These are phyloP conservation scores for Noctuana brunneofusca DNA, from an alignment of 2,888 invertebrate genomes.

Conservation along the genomic window DNA sequence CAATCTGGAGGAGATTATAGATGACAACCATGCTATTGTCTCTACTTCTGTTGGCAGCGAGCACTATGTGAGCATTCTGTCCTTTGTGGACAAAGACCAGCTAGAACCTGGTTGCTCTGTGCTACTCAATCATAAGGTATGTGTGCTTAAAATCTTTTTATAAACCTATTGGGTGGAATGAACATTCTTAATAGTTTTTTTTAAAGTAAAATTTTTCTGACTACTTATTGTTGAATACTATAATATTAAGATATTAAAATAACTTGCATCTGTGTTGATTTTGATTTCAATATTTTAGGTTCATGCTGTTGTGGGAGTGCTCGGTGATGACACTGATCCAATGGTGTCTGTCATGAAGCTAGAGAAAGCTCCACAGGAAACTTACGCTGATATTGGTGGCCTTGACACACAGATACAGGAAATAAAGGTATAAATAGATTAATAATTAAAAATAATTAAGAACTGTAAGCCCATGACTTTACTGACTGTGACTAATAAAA, in stretches of 20 bases:
- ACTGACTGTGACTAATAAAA: too few relatives aligned
- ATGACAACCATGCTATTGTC: conserved; percentile 99
- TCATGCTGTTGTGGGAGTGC: conserved; percentile 99
- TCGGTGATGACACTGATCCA: conserved; percentile 99
- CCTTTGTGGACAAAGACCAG: conserved; percentile 99
- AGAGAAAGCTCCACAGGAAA: conserved; percentile 99
- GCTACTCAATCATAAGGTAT: conserved; percentile 96
- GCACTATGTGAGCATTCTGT: conserved; percentile 99
- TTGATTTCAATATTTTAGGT: conserved; percentile 79
- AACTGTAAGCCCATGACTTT: too few relatives aligned
- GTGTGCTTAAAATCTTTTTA: not conserved
- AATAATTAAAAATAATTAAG: too few relatives aligned
- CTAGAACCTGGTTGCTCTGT: conserved; percentile 99
- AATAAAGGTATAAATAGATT: conserved; percentile 65
- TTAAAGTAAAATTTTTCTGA: too few relatives aligned
- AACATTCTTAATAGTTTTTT: too few relatives aligned
- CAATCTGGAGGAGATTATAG: conserved; percentile 99
- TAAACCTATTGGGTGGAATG: too few relatives aligned
- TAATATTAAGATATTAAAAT: too few relatives aligned
- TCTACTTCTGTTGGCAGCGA: conserved; percentile 99
- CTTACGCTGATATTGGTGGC: conserved; percentile 99
- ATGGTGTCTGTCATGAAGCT: conserved; percentile 99
- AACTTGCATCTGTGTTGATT: not conserved
- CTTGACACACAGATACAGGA: conserved; percentile 96
- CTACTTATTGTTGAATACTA: too few relatives aligned